Conservation (phyloP, 2,888 invertebrate species). For the Dasysyrphus albostriatus region DNA sequence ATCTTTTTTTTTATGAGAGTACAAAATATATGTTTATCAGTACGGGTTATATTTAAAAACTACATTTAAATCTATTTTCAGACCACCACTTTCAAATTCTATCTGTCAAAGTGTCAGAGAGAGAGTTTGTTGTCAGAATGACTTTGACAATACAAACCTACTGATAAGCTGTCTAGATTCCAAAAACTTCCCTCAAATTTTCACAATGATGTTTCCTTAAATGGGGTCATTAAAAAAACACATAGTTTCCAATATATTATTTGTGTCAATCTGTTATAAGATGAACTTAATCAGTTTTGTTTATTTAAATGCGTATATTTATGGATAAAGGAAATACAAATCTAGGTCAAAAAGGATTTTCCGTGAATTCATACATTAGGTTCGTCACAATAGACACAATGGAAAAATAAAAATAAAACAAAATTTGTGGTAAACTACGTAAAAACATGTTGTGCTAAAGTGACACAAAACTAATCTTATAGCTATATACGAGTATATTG, state of each 20-base stretch:
- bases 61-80: slow-evolving; percentile 4
- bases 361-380: slow-evolving; percentile 10
- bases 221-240: slow-evolving; percentile 13
- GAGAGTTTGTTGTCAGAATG: background rate
- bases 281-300: slow-evolving; percentile 10
- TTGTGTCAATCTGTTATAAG: background rate
- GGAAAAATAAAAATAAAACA: background rate
- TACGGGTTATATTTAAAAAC: background rate
- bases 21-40: background rate
- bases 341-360: slow-evolving; percentile 51
- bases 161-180: background rate
- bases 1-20: background rate
- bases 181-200: background rate
- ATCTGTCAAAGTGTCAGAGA: background rate
- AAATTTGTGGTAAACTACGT: background rate
- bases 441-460: background rate
- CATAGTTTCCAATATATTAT: background rate
- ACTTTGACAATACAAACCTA: background rate
- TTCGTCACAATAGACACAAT: background rate
- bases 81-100: background rate
- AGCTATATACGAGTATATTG: background rate
- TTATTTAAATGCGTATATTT: slow-evolving; percentile 24
- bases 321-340: slow-evolving; percentile 16
- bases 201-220: background rate
- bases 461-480: background rate